phyloP scores from a whole-genome alignment of 2,113 vertebrate genomes.

The Callospermophilus lateralis region DNA sequence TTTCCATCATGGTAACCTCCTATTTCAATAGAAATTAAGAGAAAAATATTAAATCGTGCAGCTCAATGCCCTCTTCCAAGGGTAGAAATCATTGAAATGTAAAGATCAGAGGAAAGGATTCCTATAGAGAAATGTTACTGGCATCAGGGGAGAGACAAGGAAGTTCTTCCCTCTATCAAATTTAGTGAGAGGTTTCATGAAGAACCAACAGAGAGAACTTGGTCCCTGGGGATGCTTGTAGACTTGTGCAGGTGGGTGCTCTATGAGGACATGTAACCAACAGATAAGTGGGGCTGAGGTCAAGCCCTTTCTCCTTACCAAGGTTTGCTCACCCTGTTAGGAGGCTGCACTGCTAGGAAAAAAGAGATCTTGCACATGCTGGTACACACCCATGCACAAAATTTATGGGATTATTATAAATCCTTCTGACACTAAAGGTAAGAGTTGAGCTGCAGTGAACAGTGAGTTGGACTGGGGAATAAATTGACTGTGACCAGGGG shows the following conservation, averaged over 20 bases:
- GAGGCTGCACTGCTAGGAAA: not conserved
- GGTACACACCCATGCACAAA: not conserved
- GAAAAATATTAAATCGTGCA: not conserved
- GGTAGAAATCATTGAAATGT: not conserved
- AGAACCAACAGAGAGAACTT: not conserved
- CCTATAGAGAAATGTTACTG: not conserved
- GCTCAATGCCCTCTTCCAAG: not conserved
- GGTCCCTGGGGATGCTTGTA: not conserved
- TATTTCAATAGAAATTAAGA: not conserved
- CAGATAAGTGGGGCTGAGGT: not conserved
- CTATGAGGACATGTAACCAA: not conserved
- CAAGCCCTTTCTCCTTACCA: not conserved
- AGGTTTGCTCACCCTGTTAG: not conserved
- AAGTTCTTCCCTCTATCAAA: not conserved
- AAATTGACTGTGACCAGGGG: not conserved
- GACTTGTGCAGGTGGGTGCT: not conserved
- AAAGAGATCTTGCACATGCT: not conserved
- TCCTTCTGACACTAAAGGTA: not conserved
- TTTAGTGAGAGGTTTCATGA: not conserved
- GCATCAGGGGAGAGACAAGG: fast-evolving
- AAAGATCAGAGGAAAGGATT: not conserved
- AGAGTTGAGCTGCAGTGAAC: not conserved
- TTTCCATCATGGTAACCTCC: not conserved
- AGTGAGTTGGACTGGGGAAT: not conserved
- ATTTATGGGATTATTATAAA: not conserved